These are phyloP conservation scores for Gobionotothen gibberifrons DNA, from an alignment of 2,797 vertebrate genomes.

Conservation along the genomic window DNA sequence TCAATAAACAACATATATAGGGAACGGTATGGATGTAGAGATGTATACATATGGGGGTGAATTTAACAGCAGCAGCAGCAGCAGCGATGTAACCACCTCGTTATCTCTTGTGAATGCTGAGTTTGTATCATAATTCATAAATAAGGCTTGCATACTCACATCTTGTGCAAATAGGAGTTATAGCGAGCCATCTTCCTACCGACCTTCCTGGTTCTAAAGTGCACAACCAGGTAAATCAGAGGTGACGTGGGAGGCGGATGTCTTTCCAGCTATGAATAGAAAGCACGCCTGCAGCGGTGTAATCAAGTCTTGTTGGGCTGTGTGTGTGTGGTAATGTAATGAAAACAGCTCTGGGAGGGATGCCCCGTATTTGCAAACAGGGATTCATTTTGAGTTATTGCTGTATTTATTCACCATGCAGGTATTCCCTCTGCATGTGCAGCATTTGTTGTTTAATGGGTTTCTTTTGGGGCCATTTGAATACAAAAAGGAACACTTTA, in stretches of 20 bases:
- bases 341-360: conserved; percentile 50
- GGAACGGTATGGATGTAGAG: background rate
- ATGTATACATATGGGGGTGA: background rate
- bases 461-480: conserved; percentile 54
- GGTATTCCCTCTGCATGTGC: conserved; percentile 47
- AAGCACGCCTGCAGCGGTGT: conserved; percentile 45
- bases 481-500: conserved; percentile 15
- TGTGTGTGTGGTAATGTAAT: conserved; percentile 55
- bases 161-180: conserved; percentile 15
- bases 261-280: conserved; percentile 66
- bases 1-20: conserved; percentile 20
- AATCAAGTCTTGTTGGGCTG: conserved; percentile 55
- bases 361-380: conserved; percentile 55
- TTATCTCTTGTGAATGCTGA: background rate
- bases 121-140: conserved; percentile 24
- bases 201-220: conserved; percentile 11
- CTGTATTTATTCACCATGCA: conserved; percentile 6
- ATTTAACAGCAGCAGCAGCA: background rate
- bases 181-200: background rate
- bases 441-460: conserved; percentile 45
- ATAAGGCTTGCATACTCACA: background rate
- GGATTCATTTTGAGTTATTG: conserved; percentile 65
- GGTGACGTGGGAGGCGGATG: conserved; percentile 45
- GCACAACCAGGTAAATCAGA: conserved; percentile 40
- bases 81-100: background rate